These are phyloP conservation scores for Byasa hedistus DNA, from an alignment of 2,888 invertebrate species.

Conservation along the genomic window DNA sequence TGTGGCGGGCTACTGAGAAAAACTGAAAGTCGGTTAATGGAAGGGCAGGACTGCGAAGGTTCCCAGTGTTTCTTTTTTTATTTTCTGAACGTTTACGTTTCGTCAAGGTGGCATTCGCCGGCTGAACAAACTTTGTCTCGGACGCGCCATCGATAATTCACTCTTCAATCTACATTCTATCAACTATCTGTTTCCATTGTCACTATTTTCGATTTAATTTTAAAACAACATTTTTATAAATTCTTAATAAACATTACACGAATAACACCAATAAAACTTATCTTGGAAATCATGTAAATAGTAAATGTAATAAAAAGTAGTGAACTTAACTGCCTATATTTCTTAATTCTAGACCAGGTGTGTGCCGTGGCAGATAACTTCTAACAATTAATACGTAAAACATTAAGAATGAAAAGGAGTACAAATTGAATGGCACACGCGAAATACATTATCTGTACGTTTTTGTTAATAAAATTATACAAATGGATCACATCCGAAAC, in stretches of 20 bases:
- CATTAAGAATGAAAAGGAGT: too few relatives aligned
- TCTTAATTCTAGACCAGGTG: too few relatives aligned
- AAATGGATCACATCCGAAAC: too few relatives aligned
- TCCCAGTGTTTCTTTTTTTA: constrained; percentile 53
- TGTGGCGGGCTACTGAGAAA: constrained; percentile 41
- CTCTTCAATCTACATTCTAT: constrained; percentile 63
- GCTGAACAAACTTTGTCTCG: constrained; percentile 69
- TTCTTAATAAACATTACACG: background rate
- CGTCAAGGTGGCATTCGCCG: constrained; percentile 57
- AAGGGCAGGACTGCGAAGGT: constrained; percentile 64
- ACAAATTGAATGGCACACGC: too few relatives aligned
- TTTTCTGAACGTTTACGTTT: constrained; percentile 53
- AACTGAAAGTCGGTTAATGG: constrained; percentile 59
- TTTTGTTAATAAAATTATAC: too few relatives aligned
- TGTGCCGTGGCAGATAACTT: too few relatives aligned
- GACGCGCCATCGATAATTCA: constrained; percentile 75
- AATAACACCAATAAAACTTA: background rate
- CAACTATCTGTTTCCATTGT: constrained; percentile 56
- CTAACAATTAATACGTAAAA: too few relatives aligned
- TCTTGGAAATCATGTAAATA: background rate
- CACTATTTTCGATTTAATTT: too few relatives aligned
- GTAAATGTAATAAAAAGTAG: background rate
- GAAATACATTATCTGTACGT: too few relatives aligned
- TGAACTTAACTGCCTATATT: too few relatives aligned
- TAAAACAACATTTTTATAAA: constrained; percentile 24